These are phyloP conservation scores for Scaptodrosophila latifasciaeformis DNA, from an alignment of 2,888 invertebrate species.

Conservation along the genomic window DNA sequence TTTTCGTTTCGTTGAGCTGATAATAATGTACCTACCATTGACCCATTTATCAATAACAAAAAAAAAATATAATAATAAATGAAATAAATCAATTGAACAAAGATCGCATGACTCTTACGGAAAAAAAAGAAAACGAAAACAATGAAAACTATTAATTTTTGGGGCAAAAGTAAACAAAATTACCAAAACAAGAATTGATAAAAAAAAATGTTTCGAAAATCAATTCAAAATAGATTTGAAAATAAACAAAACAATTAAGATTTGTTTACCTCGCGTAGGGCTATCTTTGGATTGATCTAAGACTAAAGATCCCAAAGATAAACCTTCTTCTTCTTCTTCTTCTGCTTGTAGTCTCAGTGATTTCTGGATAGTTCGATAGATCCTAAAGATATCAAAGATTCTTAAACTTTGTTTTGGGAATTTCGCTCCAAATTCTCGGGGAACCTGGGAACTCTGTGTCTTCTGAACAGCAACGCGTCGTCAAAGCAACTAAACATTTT, in stretches of 20 bases:
- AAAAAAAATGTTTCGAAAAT: constrained; percentile 3
- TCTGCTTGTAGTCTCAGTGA: too few species aligned
- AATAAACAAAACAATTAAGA: constrained; percentile 4
- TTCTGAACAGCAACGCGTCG: constrained; percentile 48
- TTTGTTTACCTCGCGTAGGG: too few species aligned
- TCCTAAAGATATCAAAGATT: neutral
- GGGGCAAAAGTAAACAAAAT: neutral
- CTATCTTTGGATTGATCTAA: too few species aligned
- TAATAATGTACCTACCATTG: constrained; percentile 33
- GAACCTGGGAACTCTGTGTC: constrained; percentile 1
- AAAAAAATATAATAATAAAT: neutral
- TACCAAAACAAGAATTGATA: constrained; percentile 7
- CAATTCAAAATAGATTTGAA: too few species aligned
- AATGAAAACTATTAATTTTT: neutral
- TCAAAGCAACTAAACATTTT: constrained; percentile 43
- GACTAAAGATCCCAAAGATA: neutral
- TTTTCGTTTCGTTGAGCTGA: too few species aligned
- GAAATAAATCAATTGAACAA: neutral
- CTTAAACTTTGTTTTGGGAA: neutral
- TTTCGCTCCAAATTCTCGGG: neutral
- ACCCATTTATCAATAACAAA: constrained; percentile 28
- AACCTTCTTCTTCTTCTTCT: too few species aligned
- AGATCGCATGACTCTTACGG: too few species aligned
- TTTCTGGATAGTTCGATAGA: too few species aligned
- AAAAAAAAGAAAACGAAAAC: too few species aligned